These are phyloP conservation scores for Holotrichia oblita DNA, from an alignment of 1,140 invertebrate genomes.

Conservation along the genomic window DNA sequence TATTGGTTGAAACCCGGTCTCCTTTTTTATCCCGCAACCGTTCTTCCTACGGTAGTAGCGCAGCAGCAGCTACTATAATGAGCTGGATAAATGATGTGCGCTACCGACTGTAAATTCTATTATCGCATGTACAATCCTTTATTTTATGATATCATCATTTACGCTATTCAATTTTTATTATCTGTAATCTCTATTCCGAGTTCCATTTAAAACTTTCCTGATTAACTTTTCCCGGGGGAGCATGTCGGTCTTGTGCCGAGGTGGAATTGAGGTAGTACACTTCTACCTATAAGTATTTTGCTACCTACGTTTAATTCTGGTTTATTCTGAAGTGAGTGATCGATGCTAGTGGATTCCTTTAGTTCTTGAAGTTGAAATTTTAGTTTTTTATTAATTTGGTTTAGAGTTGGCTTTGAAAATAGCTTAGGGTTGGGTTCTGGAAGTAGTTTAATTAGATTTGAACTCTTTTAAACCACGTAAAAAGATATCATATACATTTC, in stretches of 20 bases:
- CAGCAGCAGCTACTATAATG: not conserved
- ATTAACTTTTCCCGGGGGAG: constrained; percentile 1
- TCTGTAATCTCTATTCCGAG: constrained; percentile 26
- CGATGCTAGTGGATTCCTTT: too few species aligned
- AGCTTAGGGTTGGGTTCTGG: too few species aligned
- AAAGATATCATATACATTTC: too few species aligned
- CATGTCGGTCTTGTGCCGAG: not conserved
- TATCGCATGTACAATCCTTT: constrained; percentile 37
- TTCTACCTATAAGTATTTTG: too few species aligned
- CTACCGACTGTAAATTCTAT: constrained; percentile 34
- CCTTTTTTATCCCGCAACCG: not conserved
- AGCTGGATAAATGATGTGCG: constrained; percentile 27
- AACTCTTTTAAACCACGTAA: too few species aligned
- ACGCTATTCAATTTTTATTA: constrained; percentile 41
- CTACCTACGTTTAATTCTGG: too few species aligned
- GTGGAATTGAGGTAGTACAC: too few species aligned
- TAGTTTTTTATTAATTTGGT: too few species aligned
- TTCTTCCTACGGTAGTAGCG: not conserved
- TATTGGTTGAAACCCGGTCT: not conserved
- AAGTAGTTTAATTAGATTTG: too few species aligned
- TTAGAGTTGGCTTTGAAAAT: too few species aligned
- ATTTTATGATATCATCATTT: constrained; percentile 39
- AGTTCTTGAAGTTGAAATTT: too few species aligned
- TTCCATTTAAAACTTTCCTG: constrained; percentile 30
- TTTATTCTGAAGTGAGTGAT: too few species aligned